Conservation (phyloP, 2,113 vertebrate genomes). For the Camelus bactrianus region DNA sequence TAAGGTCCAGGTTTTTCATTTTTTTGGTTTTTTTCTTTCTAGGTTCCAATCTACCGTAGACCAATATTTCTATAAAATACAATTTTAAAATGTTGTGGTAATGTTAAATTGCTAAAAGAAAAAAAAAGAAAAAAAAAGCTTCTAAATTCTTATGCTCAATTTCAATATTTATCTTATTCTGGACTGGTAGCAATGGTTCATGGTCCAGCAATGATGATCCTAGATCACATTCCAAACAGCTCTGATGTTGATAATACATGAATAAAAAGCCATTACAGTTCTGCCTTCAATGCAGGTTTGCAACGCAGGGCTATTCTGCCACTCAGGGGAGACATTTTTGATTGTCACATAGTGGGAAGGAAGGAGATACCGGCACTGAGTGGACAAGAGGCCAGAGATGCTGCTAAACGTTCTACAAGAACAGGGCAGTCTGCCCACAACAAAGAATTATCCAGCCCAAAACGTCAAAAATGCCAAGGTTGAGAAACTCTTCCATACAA, state of each 20-base stretch:
- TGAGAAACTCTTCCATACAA: background rate
- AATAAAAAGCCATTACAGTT: background rate
- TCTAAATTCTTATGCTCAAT: background rate
- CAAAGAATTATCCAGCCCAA: background rate
- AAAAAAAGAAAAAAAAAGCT: background rate
- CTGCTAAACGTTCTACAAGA: background rate
- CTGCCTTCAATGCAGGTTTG: background rate
- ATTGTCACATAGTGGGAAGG: background rate
- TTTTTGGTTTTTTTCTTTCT: background rate
- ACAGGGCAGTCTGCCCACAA: background rate
- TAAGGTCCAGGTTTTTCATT: background rate
- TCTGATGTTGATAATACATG: background rate
- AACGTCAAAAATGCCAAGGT: background rate
- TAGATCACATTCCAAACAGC: background rate
- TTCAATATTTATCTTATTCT: constrained; percentile 22
- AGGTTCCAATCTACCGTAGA: background rate
- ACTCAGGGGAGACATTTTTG: background rate
- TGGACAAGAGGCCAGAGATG: background rate
- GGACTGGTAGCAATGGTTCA: background rate
- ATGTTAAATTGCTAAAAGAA: constrained; percentile 24
- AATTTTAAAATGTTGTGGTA: background rate
- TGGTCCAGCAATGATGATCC: background rate
- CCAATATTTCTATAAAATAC: constrained; percentile 14
- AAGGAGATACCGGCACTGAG: background rate
- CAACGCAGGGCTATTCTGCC: background rate